Evolutionary conservation across 2,888 invertebrate genomes (phyloP).

Genomic region (Apamea monoglypha): DNA sequence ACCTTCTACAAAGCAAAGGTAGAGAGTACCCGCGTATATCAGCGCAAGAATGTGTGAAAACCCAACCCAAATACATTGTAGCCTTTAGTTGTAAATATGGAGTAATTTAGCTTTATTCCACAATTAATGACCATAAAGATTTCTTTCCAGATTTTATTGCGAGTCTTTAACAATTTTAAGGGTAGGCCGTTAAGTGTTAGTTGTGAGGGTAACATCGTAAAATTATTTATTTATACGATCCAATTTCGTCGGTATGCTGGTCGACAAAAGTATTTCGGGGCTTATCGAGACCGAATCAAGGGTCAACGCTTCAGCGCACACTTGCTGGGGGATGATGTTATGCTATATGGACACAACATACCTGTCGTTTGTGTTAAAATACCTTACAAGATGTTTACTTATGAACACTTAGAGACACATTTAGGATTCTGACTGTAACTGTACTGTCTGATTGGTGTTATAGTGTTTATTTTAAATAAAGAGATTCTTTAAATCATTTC

Average conservation of each 20-base stretch:
- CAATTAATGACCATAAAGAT: slow-evolving; percentile 75
- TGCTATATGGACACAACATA: slow-evolving; percentile 57
- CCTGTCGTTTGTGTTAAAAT: slow-evolving; percentile 29
- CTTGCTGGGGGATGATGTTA: slow-evolving; percentile 77
- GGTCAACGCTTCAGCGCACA: slow-evolving; percentile 87
- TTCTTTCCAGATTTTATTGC: slow-evolving; percentile 76
- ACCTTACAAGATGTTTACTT: slow-evolving; percentile 2
- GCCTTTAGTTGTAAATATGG: slow-evolving; percentile 54
- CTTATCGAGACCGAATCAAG: slow-evolving; percentile 88
- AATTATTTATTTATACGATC: slow-evolving; percentile 89
- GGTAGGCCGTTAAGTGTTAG: slow-evolving; percentile 82
- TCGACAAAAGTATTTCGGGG: slow-evolving; percentile 88
- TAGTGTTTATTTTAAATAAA: neutral
- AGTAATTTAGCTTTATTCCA: slow-evolving; percentile 70
- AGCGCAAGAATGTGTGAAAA: slow-evolving; percentile 53
- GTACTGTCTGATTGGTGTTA: too few species aligned
- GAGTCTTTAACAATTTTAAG: slow-evolving; percentile 81
- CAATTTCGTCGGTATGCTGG: slow-evolving; percentile 85
- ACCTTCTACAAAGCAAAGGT: neutral
- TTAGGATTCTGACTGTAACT: neutral
- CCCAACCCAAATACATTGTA: slow-evolving; percentile 63
- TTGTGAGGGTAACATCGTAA: slow-evolving; percentile 84
- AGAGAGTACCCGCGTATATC: slow-evolving; percentile 24
- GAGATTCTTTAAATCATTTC: neutral
- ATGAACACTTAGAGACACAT: neutral